A percentile compares a stretch with the other conserved stretches of the same genome.
phyloP scores from a whole-genome alignment of 1,140 invertebrate species.

The Chymomyza costata region DNA sequence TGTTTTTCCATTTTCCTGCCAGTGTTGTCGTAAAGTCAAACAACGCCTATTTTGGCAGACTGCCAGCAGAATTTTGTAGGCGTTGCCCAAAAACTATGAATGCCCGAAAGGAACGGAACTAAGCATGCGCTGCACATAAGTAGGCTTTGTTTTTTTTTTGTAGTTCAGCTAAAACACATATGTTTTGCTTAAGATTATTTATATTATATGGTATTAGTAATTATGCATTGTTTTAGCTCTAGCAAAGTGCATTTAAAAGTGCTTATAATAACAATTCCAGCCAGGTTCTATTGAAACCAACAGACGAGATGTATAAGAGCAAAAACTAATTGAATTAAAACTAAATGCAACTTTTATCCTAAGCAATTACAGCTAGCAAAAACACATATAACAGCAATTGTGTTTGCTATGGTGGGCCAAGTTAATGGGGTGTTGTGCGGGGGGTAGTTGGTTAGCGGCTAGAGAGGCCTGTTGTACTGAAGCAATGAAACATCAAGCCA shows the following conservation, averaged over 20 bases:
- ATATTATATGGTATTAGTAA: neutral
- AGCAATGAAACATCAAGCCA: constrained; percentile 58
- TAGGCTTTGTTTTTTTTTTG: constrained; percentile 44
- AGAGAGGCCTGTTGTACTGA: neutral
- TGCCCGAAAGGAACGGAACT: constrained; percentile 8
- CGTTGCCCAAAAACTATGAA: constrained; percentile 22
- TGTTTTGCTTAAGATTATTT: too few species aligned
- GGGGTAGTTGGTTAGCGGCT: neutral
- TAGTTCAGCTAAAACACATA: constrained; percentile 11
- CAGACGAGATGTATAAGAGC: neutral
- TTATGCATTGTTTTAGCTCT: constrained; percentile 1
- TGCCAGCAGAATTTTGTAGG: constrained; percentile 38
- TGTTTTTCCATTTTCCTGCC: too few species aligned
- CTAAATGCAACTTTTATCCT: constrained; percentile 70
- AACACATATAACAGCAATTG: constrained; percentile 1
- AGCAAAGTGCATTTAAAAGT: constrained; percentile 46
- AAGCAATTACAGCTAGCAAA: constrained; percentile 54
- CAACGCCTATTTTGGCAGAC: constrained; percentile 43
- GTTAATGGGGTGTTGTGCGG: too few species aligned
- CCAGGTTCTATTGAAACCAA: too few species aligned
- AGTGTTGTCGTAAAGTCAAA: constrained; percentile 17
- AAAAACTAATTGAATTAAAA: constrained; percentile 68
- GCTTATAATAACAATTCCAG: too few species aligned
- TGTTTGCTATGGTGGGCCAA: too few species aligned
- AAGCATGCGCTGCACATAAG: constrained; percentile 45